A percentile compares a stretch with the other conserved stretches of the same genome.
These are phyloP conservation scores for Cyanoliseus patagonus DNA, from an alignment of 2,113 vertebrate species.

Conservation along the genomic window DNA sequence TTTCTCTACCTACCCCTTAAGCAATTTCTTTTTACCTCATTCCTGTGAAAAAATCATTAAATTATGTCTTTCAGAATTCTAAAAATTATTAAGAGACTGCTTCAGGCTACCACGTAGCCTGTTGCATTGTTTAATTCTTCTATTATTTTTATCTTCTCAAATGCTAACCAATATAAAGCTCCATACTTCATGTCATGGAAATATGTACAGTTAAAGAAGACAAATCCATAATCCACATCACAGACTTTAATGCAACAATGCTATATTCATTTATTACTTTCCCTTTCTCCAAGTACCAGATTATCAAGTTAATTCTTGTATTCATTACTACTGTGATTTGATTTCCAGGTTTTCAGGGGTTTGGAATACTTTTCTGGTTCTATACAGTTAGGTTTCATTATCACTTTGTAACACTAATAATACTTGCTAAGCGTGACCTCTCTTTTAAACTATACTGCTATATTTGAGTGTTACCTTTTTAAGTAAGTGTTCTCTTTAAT, in stretches of 20 bases:
- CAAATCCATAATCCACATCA: not conserved
- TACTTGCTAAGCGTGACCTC: not conserved
- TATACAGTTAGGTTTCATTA: not conserved
- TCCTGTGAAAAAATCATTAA: not conserved
- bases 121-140: not conserved
- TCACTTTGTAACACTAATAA: not conserved
- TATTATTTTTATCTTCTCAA: not conserved
- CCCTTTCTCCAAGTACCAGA: not conserved
- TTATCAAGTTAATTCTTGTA: not conserved
- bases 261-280: not conserved
- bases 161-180: not conserved
- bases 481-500: not conserved
- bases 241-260: not conserved
- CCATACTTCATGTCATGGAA: not conserved
- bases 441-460: not conserved
- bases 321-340: not conserved
- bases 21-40: not conserved
- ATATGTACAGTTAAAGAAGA: not conserved
- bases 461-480: not conserved
- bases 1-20: not conserved
- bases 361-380: not conserved
- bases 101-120: not conserved
- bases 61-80: not conserved
- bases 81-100: not conserved
- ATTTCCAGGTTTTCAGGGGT: not conserved